Evolutionary conservation across 2,888 invertebrate species (phyloP).

Genomic region (Lamellibrachia satsuma): DNA sequence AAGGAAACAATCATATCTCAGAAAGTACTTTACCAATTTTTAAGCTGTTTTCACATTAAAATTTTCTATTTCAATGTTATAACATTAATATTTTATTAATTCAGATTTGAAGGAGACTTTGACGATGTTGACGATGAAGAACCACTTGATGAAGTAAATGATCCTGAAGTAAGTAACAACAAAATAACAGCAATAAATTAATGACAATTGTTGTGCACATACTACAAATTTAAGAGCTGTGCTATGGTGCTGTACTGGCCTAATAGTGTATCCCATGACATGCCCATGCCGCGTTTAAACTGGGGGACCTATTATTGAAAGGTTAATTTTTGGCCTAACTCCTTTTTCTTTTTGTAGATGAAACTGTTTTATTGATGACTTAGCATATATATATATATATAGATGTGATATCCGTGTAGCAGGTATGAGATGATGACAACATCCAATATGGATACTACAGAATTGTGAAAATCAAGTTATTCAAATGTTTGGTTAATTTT

Average conservation of each 20-base stretch:
- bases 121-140: slow-evolving; percentile 61
- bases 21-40: not conserved
- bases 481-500: not conserved
- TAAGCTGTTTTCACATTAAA: not conserved
- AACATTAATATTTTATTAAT: slow-evolving; percentile 32
- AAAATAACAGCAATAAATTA: not conserved
- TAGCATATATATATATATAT: not conserved
- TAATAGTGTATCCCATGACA: not conserved
- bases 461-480: not conserved
- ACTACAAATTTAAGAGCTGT: not conserved
- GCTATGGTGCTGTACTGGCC: not conserved
- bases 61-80: not conserved
- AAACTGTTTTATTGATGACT: not conserved
- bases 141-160: slow-evolving; percentile 57
- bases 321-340: not conserved
- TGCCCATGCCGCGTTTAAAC: not conserved
- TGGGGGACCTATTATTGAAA: not conserved
- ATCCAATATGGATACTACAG: not conserved
- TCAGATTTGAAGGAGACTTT: slow-evolving; percentile 56
- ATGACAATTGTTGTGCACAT: not conserved
- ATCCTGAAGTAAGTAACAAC: slow-evolving; percentile 43
- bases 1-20: too few relatives aligned
- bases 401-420: not conserved
- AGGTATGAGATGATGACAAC: too few relatives aligned
- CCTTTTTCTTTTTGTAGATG: not conserved